Percentiles rank a stretch among this genome's conserved stretches.
phyloP scores from a whole-genome alignment of 2,797 vertebrate genomes.

The Xerus rutilus region DNA sequence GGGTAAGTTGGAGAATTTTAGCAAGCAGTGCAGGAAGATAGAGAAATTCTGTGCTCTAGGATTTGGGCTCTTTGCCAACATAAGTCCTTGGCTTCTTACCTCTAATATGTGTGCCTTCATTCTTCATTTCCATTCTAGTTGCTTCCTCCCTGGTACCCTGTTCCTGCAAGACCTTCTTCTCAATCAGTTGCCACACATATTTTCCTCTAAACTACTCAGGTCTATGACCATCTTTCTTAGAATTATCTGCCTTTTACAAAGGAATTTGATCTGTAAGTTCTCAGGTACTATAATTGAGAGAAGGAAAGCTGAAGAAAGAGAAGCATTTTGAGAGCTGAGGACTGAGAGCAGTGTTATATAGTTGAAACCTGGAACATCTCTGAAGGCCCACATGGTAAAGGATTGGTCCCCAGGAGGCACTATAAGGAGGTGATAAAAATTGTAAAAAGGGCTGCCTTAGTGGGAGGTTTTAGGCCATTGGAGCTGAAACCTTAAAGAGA shows the following conservation, averaged over 20 bases:
- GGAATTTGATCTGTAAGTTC: not conserved
- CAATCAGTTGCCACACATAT: not conserved
- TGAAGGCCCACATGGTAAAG: not conserved
- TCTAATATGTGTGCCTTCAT: not conserved
- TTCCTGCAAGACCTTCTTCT: not conserved
- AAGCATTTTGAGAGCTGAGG: not conserved
- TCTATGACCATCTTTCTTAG: not conserved
- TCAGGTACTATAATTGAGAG: not conserved
- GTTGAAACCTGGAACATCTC: no score
- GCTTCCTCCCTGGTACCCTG: not conserved
- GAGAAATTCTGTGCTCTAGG: not conserved
- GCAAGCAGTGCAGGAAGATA: not conserved
- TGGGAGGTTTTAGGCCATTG: not conserved
- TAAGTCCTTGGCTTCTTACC: not conserved
- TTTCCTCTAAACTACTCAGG: not conserved
- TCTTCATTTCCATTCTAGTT: not conserved
- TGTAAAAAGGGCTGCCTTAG: no score
- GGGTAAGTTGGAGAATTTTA: not conserved
- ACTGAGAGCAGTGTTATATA: not conserved
- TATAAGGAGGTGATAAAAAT: not conserved
- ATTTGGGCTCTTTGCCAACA: not conserved
- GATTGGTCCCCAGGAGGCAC: not conserved
- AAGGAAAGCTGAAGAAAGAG: not conserved
- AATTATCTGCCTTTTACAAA: conserved; percentile 13
- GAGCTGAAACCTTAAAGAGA: not conserved